Percentiles rank a stretch among this genome's conserved stretches.
Conservation (phyloP, 2,888 invertebrate species). For the Thelaira solivaga region DNA sequence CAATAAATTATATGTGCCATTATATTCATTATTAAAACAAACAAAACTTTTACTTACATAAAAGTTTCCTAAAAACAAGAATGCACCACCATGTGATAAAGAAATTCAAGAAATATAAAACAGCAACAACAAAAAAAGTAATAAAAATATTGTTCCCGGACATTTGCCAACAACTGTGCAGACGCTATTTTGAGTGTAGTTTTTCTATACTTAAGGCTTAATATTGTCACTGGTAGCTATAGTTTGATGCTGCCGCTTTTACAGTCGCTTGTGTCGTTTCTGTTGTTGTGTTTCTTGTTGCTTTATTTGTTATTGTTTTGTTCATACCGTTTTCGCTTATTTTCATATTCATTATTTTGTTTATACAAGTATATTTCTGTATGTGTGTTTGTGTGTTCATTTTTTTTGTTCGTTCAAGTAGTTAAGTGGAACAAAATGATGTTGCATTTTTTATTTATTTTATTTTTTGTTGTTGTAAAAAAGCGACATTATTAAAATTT, state of each 20-base stretch:
- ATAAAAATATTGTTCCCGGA: slow-evolving; percentile 36
- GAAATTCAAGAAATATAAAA: slow-evolving; percentile 1
- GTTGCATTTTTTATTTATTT: slow-evolving; percentile 27
- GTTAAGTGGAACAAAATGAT: slow-evolving; percentile 61
- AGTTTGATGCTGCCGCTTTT: slow-evolving; percentile 19
- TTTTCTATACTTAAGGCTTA: slow-evolving; percentile 54
- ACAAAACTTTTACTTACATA: slow-evolving; percentile 46
- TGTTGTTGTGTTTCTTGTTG: no score
- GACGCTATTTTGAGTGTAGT: slow-evolving; percentile 43
- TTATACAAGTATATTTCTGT: background rate
- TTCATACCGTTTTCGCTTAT: slow-evolving; percentile 32
- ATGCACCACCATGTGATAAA: slow-evolving; percentile 9
- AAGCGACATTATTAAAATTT: slow-evolving; percentile 59
- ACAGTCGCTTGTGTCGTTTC: background rate
- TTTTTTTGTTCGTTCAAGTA: slow-evolving; percentile 46
- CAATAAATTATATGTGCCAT: background rate
- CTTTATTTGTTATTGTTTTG: no score
- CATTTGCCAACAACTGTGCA: slow-evolving; percentile 52
- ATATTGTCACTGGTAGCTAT: slow-evolving; percentile 45
- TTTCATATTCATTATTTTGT: slow-evolving; percentile 56
- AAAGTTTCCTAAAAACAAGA: slow-evolving; percentile 5
- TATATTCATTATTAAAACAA: slow-evolving; percentile 23
- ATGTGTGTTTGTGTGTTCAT: background rate
- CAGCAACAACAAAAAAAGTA: no score
- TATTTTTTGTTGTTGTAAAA: slow-evolving; percentile 1